phyloP scores from a whole-genome alignment of 1,140 invertebrate genomes.

The Ceratina japonica region DNA sequence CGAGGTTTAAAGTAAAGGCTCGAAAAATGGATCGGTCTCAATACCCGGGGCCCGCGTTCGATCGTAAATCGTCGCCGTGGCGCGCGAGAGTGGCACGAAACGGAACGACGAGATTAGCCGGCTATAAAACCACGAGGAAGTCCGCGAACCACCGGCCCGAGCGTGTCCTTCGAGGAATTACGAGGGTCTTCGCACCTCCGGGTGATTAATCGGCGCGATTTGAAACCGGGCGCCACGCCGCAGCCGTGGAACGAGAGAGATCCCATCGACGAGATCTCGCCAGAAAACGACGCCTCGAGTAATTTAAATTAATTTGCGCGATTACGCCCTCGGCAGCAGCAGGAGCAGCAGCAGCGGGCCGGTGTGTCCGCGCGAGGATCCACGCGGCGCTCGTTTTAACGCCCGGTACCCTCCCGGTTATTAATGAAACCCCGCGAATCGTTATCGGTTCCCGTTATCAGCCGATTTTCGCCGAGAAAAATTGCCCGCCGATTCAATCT shows the following conservation, averaged over 20 bases:
- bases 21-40: conserved; percentile 48
- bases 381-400: conserved; percentile 31
- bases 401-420: conserved; percentile 15
- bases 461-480: not conserved
- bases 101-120: conserved; percentile 46
- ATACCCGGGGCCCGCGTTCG: conserved; percentile 33
- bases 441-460: not conserved
- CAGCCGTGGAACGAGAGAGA: conserved; percentile 7
- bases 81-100: conserved; percentile 33
- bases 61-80: conserved; percentile 29
- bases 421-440: conserved; percentile 35
- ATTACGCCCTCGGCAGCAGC: conserved; percentile 23
- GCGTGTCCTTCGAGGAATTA: conserved; percentile 50
- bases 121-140: conserved; percentile 49
- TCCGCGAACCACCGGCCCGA: conserved; percentile 36
- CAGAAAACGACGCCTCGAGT: conserved; percentile 15
- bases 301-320: conserved; percentile 53
- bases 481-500: too few species aligned
- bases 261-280: conserved; percentile 33
- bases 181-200: conserved; percentile 39
- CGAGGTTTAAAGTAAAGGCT: conserved; percentile 19
- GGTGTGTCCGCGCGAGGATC: not conserved
- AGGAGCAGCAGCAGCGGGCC: not conserved
- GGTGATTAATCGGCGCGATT: conserved; percentile 49
- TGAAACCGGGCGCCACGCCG: conserved; percentile 4